Percentiles rank a stretch among this genome's conserved stretches.
Conservation (phyloP, 1,140 invertebrate species). For the Melitaea cinxia region DNA sequence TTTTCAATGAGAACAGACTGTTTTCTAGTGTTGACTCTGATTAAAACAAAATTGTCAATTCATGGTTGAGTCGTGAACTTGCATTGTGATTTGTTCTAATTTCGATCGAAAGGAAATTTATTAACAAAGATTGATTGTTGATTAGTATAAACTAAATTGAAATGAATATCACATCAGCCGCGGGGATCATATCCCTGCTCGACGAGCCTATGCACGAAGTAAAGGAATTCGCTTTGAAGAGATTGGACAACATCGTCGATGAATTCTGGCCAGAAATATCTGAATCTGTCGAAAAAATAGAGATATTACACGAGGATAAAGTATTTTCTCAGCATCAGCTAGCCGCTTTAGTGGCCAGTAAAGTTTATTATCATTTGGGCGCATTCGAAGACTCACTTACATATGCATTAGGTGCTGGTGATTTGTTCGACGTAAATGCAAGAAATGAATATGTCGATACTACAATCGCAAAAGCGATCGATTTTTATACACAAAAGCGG, state of each 20-base stretch:
- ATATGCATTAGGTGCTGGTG: conserved; percentile 95
- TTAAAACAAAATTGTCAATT: conserved; percentile 71
- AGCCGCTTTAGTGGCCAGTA: conserved; percentile 98
- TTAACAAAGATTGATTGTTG: neutral
- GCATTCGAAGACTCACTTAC: conserved; percentile 97
- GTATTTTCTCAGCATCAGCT: conserved; percentile 93
- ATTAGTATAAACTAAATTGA: conserved; percentile 36
- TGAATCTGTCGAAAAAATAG: conserved; percentile 98
- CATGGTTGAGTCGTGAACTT: conserved; percentile 51
- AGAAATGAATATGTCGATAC: conserved; percentile 98
- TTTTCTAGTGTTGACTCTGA: conserved; percentile 7
- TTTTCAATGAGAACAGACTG: neutral
- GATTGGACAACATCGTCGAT: conserved; percentile 96
- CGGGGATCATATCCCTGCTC: conserved; percentile 97
- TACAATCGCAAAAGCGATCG: conserved; percentile 97
- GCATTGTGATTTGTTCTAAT: conserved; percentile 39
- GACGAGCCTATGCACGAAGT: conserved; percentile 96
- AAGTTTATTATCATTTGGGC: conserved; percentile 99
- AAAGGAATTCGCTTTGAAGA: conserved; percentile 95
- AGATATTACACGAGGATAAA: conserved; percentile 97
- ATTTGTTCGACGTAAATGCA: conserved; percentile 96
- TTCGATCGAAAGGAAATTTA: conserved; percentile 31
- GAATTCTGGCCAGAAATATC: conserved; percentile 99
- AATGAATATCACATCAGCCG: conserved; percentile 84
- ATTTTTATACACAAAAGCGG: conserved; percentile 95